Base-by-base conservation (phyloP, 2,113 vertebrate species). In the Chamaea fasciata region DNA sequence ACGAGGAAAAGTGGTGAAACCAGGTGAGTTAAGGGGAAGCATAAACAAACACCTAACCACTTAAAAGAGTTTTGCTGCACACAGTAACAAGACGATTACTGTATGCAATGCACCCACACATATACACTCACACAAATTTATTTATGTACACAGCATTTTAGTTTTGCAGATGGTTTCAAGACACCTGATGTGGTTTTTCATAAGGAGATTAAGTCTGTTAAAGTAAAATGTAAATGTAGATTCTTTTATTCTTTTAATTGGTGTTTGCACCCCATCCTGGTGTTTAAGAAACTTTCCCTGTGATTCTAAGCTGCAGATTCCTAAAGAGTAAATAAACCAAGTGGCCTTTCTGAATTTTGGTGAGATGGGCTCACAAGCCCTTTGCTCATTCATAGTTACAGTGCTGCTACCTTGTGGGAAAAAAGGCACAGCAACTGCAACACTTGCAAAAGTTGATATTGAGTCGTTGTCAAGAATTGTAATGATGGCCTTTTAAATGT, bases 331-430 rank as follows among this genome's bases (percentile, higher is more conserved):
- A 68, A 52, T 64, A 64, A 73, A 47, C 3, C 37, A 21, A 33
- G 14, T 42, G 35, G 9, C 11, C 57, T 74, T 83, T 59, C 67
- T 52, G 26, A 37, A 41, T 56, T 76, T 52, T n/a, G 60, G 13
- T 4, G n/a, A 64, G 20, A 27, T 31, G 15, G 28, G 12, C n/a
- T 76, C 10, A 6, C 17, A 53, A 53, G 20, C 33, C 31, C n/a
- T 52, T 47, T 84, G 28, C 55, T 70, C 42, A 74, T 87, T 79
- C 37, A 15, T 17, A 52, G 44, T 67, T 70, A 59, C 49, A 81
- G 37, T 95, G 80, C 85, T 95, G 94, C 95, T 87, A 39, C 56
- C 95, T 91, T 59, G 93, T 95, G 94, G 94, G 37, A 23, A 69
- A 49, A 86, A 30, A 57, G 19, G 23, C 28, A 91, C 63, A 91